Evolutionary conservation across 2,888 invertebrate species (phyloP).

Genomic region (Lasioglossum figueresi): DNA sequence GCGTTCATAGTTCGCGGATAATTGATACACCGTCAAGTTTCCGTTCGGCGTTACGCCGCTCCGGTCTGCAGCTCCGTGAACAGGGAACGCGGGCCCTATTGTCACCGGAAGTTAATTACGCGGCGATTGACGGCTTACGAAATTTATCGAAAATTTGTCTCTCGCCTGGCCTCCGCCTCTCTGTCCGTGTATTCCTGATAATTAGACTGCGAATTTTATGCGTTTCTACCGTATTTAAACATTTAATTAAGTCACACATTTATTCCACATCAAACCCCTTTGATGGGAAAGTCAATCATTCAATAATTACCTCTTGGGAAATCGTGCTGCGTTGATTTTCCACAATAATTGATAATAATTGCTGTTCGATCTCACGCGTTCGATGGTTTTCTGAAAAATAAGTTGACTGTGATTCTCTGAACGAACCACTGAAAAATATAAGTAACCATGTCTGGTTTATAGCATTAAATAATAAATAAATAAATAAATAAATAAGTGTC

Average conservation of each 20-base stretch:
- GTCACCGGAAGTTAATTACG: constrained; percentile 52
- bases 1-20: constrained; percentile 52
- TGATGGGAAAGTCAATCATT: not conserved
- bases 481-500: accelerated
- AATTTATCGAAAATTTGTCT: constrained; percentile 47
- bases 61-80: constrained; percentile 25
- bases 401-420: not conserved
- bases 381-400: not conserved
- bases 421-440: not conserved
- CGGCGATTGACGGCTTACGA: constrained; percentile 32
- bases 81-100: constrained; percentile 42
- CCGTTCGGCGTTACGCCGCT: constrained; percentile 31
- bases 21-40: constrained; percentile 68
- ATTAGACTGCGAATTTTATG: constrained; percentile 9
- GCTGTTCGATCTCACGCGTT: not conserved
- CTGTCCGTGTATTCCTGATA: not conserved
- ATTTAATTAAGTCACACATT: not conserved
- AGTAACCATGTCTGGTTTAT: too few relatives aligned
- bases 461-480: too few relatives aligned
- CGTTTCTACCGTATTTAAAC: not conserved
- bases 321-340: not conserved
- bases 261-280: not conserved
- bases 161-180: not conserved
- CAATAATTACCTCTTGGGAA: not conserved
- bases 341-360: not conserved